Conservation (phyloP, 2,113 vertebrate genomes). For the Paramisgurnus dabryanus region DNA sequence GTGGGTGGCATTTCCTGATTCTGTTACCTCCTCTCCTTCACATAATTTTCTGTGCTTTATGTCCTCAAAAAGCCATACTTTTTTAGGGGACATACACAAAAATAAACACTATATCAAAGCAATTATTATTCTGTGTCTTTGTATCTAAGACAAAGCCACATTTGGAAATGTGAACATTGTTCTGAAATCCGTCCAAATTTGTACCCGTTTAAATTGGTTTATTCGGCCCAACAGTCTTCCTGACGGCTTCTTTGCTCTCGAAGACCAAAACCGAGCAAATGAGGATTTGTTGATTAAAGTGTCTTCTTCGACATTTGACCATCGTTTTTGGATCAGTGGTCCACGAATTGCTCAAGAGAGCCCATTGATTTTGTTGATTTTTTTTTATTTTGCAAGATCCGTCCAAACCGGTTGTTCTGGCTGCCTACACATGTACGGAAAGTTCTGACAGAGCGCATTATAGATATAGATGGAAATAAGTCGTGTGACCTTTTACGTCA, state of each 20-base stretch:
- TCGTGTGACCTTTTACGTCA: too few relatives aligned
- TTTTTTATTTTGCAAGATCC: neutral
- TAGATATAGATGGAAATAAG: neutral
- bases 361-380: slow-evolving; percentile 30
- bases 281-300: slow-evolving; percentile 32
- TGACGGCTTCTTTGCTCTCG: slow-evolving; percentile 3
- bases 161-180: slow-evolving; percentile 7
- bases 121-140: neutral
- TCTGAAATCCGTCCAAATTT: slow-evolving; percentile 5
- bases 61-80: neutral
- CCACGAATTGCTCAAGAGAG: slow-evolving; percentile 17
- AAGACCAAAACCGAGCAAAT: slow-evolving; percentile 15
- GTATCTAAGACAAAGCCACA: neutral
- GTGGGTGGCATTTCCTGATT: neutral
- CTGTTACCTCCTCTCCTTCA: too few relatives aligned
- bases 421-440: neutral
- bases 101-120: neutral
- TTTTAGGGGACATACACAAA: neutral
- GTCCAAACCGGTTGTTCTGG: neutral
- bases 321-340: slow-evolving; percentile 12
- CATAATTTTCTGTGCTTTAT: neutral
- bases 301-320: slow-evolving; percentile 20
- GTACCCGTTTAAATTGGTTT: slow-evolving; percentile 13
- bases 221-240: slow-evolving; percentile 21
- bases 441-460: slow-evolving; percentile 10